Evolutionary conservation across 2,113 vertebrate species (phyloP).

Genomic region (Amphilophus citrinellus): DNA sequence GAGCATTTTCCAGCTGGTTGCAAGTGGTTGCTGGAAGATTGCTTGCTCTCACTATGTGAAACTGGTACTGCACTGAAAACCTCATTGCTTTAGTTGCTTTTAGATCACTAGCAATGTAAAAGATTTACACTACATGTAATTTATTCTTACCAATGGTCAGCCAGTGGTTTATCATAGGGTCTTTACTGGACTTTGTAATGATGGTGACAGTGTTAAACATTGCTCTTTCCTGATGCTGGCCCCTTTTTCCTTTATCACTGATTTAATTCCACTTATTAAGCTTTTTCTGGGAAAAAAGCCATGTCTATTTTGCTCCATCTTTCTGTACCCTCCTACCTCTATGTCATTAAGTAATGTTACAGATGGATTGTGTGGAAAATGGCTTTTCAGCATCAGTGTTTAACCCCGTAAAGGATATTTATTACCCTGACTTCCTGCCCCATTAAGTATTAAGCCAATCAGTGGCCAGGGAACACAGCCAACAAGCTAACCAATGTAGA

Average conservation of each 20-base stretch:
- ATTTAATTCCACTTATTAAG: conserved; percentile 6
- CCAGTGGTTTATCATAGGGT: background rate
- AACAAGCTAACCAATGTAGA: conserved; percentile 43
- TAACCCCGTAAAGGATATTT: conserved; percentile 61
- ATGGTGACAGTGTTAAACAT: background rate
- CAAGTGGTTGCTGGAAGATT: background rate
- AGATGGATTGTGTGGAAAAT: conserved; percentile 52
- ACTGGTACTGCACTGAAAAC: background rate
- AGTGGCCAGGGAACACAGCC: conserved; percentile 57
- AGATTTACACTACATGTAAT: background rate
- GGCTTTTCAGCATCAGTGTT: conserved; percentile 57
- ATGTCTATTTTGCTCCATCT: background rate
- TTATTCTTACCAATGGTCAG: background rate
- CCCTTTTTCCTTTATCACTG: background rate
- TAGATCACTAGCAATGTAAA: background rate
- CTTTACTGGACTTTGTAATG: background rate
- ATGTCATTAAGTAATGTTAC: conserved; percentile 16
- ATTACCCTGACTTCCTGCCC: conserved; percentile 53
- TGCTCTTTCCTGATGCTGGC: background rate
- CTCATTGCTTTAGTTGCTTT: background rate
- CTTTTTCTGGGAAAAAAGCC: background rate
- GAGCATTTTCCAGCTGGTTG: background rate
- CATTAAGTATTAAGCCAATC: conserved; percentile 74
- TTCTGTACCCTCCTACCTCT: conserved; percentile 3
- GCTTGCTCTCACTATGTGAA: background rate